Conservation (phyloP, 2,113 vertebrate species). For the Lophochroa leadbeateri region DNA sequence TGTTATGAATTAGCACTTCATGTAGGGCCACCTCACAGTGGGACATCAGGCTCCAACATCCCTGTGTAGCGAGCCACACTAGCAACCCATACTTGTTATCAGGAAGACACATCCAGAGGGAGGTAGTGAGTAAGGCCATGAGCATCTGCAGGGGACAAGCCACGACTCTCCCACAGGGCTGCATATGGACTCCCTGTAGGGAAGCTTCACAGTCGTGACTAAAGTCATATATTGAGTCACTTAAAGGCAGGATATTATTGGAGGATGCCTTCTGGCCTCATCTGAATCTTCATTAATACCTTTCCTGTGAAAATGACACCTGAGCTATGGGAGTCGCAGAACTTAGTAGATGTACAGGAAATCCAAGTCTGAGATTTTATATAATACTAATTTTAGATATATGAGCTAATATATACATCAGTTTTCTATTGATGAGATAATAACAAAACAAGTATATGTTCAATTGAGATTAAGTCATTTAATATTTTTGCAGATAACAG, state of each 20-base stretch:
- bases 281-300: not conserved
- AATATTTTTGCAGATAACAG: not conserved
- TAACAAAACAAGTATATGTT: not conserved
- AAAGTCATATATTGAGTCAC: not conserved
- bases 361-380: not conserved
- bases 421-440: not conserved
- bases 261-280: not conserved
- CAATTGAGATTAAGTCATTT: not conserved
- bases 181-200: too few relatives aligned
- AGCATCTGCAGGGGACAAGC: not conserved
- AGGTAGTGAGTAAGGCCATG: not conserved
- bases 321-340: not conserved
- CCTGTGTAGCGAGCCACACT: fast-evolving
- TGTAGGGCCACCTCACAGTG: not conserved
- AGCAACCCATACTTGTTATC: not conserved
- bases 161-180: not conserved
- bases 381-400: not conserved
- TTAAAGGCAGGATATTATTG: not conserved
- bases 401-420: not conserved
- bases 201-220: not conserved
- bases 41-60: not conserved
- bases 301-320: not conserved
- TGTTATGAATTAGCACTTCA: not conserved
- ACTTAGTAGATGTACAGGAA: not conserved
- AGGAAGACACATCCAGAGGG: not conserved